Percentiles rank a stretch among this genome's conserved stretches.
phyloP scores from a whole-genome alignment of 1,140 invertebrate genomes.

The Zaprionus nigranus region DNA sequence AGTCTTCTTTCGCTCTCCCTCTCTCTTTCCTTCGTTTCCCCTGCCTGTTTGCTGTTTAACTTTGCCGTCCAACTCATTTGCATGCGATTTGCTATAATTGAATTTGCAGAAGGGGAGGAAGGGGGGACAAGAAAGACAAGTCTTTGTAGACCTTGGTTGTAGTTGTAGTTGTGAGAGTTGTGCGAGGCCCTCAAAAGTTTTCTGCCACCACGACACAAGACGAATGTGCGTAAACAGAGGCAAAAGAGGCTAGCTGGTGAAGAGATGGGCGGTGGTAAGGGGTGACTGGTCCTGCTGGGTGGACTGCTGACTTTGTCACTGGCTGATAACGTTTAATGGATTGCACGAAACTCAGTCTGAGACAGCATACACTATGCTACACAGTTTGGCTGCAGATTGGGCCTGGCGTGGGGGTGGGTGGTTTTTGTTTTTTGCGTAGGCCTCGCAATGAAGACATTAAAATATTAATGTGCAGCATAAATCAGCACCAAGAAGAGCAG shows the following conservation, averaged over 20 bases:
- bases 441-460: conserved; percentile 79
- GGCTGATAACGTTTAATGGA: conserved; percentile 80
- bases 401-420: conserved; percentile 34
- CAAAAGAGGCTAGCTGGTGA: not conserved
- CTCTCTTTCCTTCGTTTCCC: not conserved
- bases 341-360: conserved; percentile 52
- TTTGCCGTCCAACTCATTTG: conserved; percentile 68
- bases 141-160: conserved; percentile 12
- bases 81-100: conserved; percentile 78
- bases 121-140: conserved; percentile 37
- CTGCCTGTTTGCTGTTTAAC: conserved; percentile 60
- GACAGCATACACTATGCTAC: conserved; percentile 9
- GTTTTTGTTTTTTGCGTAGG: conserved; percentile 58
- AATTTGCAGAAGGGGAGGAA: conserved; percentile 56
- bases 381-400: not conserved
- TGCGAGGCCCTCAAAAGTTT: conserved; percentile 56
- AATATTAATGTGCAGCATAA: conserved; percentile 82
- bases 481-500: conserved; percentile 46
- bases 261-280: not conserved
- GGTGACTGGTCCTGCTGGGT: conserved; percentile 22
- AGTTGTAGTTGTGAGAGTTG: conserved; percentile 48
- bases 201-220: conserved; percentile 48
- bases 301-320: conserved; percentile 65
- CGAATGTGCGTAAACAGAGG: conserved; percentile 69
- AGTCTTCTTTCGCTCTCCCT: not conserved